These are phyloP conservation scores for Gymnoscopelus braueri DNA, from an alignment of 2,797 vertebrate species.

Conservation along the genomic window DNA sequence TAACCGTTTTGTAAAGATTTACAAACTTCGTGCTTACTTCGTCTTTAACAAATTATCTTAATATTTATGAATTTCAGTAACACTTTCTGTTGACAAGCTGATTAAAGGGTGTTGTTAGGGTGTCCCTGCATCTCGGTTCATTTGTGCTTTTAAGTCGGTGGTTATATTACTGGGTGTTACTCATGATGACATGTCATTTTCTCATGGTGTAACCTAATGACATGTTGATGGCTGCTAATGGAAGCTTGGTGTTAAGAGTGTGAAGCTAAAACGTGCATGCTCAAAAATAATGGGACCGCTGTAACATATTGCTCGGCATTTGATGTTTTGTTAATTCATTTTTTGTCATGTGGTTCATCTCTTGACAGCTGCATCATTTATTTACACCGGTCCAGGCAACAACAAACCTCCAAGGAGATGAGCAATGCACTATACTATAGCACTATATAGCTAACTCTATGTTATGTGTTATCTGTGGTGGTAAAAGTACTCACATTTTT, in stretches of 20 bases:
- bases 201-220: conserved; percentile 60
- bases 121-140: conserved; percentile 60
- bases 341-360: conserved; percentile 57
- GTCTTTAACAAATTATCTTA: conserved; percentile 54
- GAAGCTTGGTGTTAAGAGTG: conserved; percentile 54
- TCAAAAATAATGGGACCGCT: conserved; percentile 55
- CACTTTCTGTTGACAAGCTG: too few species aligned
- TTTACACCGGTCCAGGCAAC: conserved; percentile 61
- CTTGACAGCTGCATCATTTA: conserved; percentile 70
- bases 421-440: conserved; percentile 8
- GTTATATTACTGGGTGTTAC: conserved; percentile 53
- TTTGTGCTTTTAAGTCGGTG: conserved; percentile 63
- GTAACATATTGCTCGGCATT: conserved; percentile 30
- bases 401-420: conserved; percentile 32
- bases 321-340: conserved; percentile 68
- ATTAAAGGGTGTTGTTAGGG: too few species aligned
- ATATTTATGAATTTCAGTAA: conserved; percentile 61
- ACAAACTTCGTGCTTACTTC: conserved; percentile 27
- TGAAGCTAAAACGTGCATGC: conserved; percentile 55
- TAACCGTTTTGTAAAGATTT: conserved; percentile 43
- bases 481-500: too few species aligned
- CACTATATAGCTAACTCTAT: too few species aligned
- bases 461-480: too few species aligned
- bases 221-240: conserved; percentile 56
- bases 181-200: conserved; percentile 60